phyloP scores from a whole-genome alignment of 2,888 invertebrate species.

The Dynastes maya region DNA sequence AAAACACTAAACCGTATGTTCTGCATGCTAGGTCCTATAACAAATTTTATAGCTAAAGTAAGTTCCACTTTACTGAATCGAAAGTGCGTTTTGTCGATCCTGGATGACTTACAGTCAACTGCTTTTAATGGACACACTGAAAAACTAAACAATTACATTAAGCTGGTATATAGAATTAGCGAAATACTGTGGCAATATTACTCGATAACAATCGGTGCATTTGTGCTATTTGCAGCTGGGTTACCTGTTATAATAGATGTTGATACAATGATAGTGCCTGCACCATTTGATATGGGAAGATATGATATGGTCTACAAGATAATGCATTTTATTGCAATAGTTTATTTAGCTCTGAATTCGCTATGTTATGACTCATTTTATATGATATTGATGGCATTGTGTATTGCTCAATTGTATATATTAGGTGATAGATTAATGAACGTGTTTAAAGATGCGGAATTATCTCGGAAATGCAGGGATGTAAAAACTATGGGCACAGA shows the following conservation, averaged over 20 bases:
- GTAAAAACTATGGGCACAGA: background rate
- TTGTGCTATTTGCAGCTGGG: background rate
- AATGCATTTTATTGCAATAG: background rate
- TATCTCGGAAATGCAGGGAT: background rate
- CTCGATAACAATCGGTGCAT: background rate
- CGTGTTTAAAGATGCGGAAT: background rate
- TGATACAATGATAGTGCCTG: background rate
- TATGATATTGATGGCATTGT: background rate
- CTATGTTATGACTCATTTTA: conserved; percentile 4
- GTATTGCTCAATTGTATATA: conserved; percentile 8
- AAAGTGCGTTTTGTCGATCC: background rate
- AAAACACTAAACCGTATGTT: background rate
- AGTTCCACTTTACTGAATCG: background rate
- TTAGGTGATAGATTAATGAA: background rate
- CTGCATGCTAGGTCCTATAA: background rate
- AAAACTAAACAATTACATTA: background rate
- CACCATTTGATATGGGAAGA: background rate
- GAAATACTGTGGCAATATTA: background rate
- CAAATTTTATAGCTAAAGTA: background rate
- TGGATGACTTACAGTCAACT: background rate
- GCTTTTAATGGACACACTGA: background rate
- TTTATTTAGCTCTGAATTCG: background rate
- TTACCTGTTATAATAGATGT: background rate
- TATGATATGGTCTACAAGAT: background rate
- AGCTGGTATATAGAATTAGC: background rate